Conservation (phyloP, 1,140 invertebrate species). For the Brachionus paranguensis region DNA sequence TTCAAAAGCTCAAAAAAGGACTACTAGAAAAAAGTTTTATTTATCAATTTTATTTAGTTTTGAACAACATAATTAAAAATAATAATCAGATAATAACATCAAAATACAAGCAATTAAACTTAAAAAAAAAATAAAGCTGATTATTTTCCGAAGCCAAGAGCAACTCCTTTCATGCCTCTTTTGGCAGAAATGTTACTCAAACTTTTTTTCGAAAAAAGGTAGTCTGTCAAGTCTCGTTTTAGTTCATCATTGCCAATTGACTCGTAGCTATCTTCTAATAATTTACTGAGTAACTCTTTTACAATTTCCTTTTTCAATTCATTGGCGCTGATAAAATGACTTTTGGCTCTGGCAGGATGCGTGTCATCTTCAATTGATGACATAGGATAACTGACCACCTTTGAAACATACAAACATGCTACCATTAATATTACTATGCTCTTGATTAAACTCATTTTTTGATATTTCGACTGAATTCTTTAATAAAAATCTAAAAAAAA, state of each 20-base stretch:
- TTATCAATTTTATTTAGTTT: neutral
- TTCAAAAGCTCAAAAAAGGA: too few relatives aligned
- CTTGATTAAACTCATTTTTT: neutral
- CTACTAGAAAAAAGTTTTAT: neutral
- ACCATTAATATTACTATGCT: neutral
- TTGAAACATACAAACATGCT: neutral
- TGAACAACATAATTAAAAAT: neutral
- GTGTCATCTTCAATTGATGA: neutral
- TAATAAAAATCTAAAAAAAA: neutral
- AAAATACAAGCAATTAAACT: neutral
- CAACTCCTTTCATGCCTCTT: constrained; percentile 17
- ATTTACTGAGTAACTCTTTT: neutral
- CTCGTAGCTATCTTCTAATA: neutral
- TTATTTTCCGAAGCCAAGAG: constrained; percentile 19
- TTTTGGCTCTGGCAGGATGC: neutral
- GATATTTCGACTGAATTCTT: neutral
- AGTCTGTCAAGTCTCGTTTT: neutral
- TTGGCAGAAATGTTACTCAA: neutral
- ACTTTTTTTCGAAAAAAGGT: neutral
- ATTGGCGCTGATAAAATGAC: neutral
- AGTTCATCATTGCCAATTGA: neutral
- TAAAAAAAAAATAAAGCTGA: neutral
- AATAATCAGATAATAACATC: neutral
- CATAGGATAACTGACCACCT: neutral
- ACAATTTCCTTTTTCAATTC: constrained; percentile 3